A percentile compares a stretch with the other conserved stretches of the same genome.
phyloP scores from a whole-genome alignment of 2,797 vertebrate species.

The Takifugu rubripes region DNA sequence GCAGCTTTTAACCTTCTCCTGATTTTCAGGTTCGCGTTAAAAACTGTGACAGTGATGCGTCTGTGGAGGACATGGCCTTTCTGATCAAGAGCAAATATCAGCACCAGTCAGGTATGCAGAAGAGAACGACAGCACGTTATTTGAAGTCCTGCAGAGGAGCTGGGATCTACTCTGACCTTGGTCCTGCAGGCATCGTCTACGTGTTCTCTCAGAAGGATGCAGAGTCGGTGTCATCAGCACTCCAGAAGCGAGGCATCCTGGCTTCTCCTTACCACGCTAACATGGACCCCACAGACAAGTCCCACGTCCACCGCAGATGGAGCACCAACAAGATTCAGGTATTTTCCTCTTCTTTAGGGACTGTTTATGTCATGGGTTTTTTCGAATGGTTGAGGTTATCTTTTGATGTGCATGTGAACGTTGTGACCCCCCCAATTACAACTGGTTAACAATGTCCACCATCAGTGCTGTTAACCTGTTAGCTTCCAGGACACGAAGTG shows the following conservation, averaged over 20 bases:
- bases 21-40: constrained; percentile 84
- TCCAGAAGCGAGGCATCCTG: constrained; percentile 82
- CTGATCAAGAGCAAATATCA: constrained; percentile 86
- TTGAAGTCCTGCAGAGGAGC: not conserved
- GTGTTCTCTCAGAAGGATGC: constrained; percentile 98
- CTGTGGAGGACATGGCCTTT: constrained; percentile 81
- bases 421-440: no score
- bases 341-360: not conserved
- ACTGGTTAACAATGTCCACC: no score
- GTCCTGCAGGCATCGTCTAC: constrained; percentile 87
- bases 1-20: no score
- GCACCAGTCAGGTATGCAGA: constrained; percentile 84
- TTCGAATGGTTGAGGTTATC: no score
- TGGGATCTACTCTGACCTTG: not conserved
- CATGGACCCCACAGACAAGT: constrained; percentile 85
- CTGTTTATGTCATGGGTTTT: not conserved
- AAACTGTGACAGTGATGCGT: constrained; percentile 73
- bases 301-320: constrained; percentile 85
- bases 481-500: no score
- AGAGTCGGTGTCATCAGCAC: constrained; percentile 81
- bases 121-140: not conserved
- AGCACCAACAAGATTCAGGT: constrained; percentile 88
- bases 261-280: constrained; percentile 89
- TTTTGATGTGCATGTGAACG: no score
- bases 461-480: no score